Conservation (phyloP, 1,140 invertebrate genomes). For the Tetraneura akinire region DNA sequence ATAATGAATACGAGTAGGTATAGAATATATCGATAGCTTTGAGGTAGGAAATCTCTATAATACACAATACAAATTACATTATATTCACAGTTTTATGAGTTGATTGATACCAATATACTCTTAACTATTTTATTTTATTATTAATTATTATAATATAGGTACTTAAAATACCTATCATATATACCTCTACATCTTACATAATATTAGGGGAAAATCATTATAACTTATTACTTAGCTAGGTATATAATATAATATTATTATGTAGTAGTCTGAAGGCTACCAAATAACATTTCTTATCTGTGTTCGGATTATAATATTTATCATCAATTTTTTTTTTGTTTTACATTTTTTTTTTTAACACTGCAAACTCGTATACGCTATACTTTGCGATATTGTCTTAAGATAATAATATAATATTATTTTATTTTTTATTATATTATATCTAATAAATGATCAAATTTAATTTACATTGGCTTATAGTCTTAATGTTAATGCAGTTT, state of each 20-base stretch:
- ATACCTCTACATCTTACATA: not conserved
- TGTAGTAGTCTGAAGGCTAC: slow-evolving; percentile 1
- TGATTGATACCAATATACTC: not conserved
- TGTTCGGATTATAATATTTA: not conserved
- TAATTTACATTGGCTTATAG: too few relatives aligned
- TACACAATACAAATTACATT: not conserved
- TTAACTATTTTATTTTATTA: not conserved
- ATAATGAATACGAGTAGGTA: too few relatives aligned
- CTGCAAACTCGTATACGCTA: slow-evolving; percentile 1
- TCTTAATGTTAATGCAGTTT: not conserved
- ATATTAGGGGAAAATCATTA: slow-evolving; percentile 2
- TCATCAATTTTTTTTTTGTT: not conserved
- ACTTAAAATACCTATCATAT: not conserved
- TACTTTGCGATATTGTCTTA: slow-evolving; percentile 6
- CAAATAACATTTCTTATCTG: not conserved
- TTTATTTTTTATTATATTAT: not conserved
- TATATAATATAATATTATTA: not conserved
- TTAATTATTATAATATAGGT: not conserved
- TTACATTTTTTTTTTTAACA: slow-evolving; percentile 12
- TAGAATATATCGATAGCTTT: too few relatives aligned
- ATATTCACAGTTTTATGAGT: not conserved
- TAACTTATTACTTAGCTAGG: not conserved
- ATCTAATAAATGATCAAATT: not conserved
- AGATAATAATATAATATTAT: not conserved
- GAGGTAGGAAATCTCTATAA: not conserved